These are phyloP conservation scores for Ursus arctos DNA, from an alignment of 2,113 vertebrate species.

Conservation along the genomic window DNA sequence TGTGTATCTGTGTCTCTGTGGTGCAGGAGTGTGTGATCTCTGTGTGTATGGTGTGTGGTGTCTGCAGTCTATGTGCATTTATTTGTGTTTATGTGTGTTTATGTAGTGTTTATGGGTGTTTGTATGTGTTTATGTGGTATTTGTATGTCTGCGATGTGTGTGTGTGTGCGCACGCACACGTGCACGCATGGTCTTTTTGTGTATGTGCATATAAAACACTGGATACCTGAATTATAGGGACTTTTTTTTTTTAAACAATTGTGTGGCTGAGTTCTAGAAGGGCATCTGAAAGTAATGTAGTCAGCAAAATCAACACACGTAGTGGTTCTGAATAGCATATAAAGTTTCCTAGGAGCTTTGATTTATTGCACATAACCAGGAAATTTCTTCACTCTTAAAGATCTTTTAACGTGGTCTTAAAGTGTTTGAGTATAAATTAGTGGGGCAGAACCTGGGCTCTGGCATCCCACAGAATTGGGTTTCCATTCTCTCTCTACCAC, in stretches of 20 bases:
- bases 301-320: not conserved
- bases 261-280: slow-evolving; percentile 36
- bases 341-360: not conserved
- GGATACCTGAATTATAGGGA: slow-evolving; percentile 34
- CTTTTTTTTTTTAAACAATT: not conserved
- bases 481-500: not conserved
- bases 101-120: not conserved
- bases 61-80: not conserved
- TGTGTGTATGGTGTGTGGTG: not conserved
- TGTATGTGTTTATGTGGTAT: not conserved
- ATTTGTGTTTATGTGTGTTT: not conserved
- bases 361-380: not conserved
- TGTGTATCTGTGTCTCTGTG: not conserved
- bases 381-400: not conserved
- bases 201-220: not conserved
- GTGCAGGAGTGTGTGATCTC: not conserved
- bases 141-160: not conserved
- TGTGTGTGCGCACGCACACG: not conserved
- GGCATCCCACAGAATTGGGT: not conserved
- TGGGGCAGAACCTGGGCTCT: not conserved
- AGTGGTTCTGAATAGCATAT: slow-evolving; percentile 1
- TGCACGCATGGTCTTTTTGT: not conserved
- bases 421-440: slow-evolving; percentile 9
- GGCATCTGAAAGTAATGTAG: not conserved
- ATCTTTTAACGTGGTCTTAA: slow-evolving; percentile 25